phyloP scores from a whole-genome alignment of 92 coral and sea anemone species.

The Parazoanthus swiftii region DNA sequence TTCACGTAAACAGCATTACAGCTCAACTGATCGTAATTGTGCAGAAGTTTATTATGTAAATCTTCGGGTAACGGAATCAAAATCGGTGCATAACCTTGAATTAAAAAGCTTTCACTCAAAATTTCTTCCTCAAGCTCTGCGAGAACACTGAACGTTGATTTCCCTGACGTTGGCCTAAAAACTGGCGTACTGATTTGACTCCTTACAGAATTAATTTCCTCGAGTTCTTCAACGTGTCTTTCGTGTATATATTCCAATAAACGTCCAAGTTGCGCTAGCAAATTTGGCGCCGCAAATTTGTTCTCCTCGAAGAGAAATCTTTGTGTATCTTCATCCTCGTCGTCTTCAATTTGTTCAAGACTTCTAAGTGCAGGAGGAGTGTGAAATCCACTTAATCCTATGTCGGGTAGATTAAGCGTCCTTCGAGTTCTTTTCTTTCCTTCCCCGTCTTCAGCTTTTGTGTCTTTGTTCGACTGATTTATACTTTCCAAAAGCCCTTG shows the following conservation, averaged over 20 bases:
- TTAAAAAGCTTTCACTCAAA: conserved; percentile 36
- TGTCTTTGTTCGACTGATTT: conserved; percentile 54
- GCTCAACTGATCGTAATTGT: conserved; percentile 85
- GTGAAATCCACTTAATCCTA: conserved; percentile 55
- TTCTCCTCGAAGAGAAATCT: conserved; percentile 94
- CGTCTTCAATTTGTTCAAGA: conserved; percentile 80
- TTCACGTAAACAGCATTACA: conserved; percentile 75
- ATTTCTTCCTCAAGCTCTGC: conserved; percentile 42
- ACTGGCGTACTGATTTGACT: conserved; percentile 54
- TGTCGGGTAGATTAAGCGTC: conserved; percentile 59
- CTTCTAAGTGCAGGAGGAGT: conserved; percentile 64
- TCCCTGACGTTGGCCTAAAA: conserved; percentile 35
- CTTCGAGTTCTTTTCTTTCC: conserved; percentile 48
- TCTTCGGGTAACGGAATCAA: conserved; percentile 82
- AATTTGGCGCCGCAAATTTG: conserved; percentile 95
- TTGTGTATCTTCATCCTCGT: conserved; percentile 97
- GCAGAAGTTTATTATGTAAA: conserved; percentile 65
- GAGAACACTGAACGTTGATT: conserved; percentile 35
- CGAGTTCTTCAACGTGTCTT: conserved; percentile 73
- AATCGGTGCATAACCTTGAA: conserved; percentile 47
- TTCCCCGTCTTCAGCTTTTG: conserved; percentile 56
- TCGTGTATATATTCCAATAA: conserved; percentile 83
- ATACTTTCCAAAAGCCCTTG: conserved; percentile 39
- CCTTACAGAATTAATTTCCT: conserved; percentile 65
- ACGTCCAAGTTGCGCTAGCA: conserved; percentile 88